Conservation (phyloP, 2,113 vertebrate genomes). For the Silurus meridionalis region DNA sequence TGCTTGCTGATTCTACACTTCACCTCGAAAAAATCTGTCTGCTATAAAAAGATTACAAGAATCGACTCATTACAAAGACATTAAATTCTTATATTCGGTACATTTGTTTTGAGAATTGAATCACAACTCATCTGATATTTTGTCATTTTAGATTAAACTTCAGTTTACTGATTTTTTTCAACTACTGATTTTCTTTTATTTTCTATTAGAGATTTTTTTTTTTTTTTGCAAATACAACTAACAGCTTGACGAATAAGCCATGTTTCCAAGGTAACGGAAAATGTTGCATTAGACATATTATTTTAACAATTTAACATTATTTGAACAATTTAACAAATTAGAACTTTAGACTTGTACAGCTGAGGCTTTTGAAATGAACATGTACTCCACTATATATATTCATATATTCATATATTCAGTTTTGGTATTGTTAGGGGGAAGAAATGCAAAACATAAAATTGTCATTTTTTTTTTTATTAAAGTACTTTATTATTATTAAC, state of each 20-base stretch:
- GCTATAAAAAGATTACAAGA: not conserved
- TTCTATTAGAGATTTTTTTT: not conserved
- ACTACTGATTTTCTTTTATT: not conserved
- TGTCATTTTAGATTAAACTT: not conserved
- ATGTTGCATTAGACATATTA: not conserved
- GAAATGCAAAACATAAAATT: no score
- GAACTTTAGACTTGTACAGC: not conserved
- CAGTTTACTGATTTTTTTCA: not conserved
- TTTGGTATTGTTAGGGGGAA: no score
- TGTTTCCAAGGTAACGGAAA: not conserved
- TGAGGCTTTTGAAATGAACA: not conserved
- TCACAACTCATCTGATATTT: not conserved
- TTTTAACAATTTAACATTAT: not conserved
- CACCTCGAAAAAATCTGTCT: not conserved
- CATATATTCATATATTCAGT: no score
- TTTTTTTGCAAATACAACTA: not conserved
- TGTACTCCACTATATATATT: not conserved
- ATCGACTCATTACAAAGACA: not conserved
- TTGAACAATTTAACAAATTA: not conserved
- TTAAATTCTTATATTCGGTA: not conserved
- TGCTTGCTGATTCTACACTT: slow-evolving; percentile 3
- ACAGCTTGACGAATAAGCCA: not conserved
- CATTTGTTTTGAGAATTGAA: not conserved
- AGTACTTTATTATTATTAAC: no score
- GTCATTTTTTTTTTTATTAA: no score